These are phyloP conservation scores for Cephus nigrinus DNA, from an alignment of 2,888 invertebrate species.

Conservation along the genomic window DNA sequence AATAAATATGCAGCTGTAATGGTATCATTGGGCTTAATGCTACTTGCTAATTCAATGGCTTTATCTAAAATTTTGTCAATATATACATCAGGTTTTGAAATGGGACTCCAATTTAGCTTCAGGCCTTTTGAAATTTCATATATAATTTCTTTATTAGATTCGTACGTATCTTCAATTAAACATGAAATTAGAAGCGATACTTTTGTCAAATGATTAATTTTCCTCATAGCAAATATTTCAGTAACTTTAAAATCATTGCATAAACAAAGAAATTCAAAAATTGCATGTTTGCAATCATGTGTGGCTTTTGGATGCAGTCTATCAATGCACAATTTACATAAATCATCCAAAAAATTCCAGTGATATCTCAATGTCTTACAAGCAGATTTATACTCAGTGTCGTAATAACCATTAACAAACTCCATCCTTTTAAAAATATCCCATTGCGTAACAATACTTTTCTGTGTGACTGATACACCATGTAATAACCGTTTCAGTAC, in stretches of 20 bases:
- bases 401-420: not conserved
- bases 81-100: constrained; percentile 41
- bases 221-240: constrained; percentile 51
- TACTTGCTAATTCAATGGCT: constrained; percentile 71
- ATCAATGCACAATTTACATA: constrained; percentile 69
- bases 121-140: constrained; percentile 69
- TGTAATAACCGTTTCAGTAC: not conserved
- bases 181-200: constrained; percentile 68
- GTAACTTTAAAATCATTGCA: constrained; percentile 41
- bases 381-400: too few species aligned
- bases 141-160: constrained; percentile 78
- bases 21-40: constrained; percentile 81
- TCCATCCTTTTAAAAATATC: not conserved
- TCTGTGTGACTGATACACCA: not conserved
- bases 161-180: constrained; percentile 80
- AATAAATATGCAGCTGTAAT: constrained; percentile 78
- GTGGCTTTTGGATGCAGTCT: constrained; percentile 74
- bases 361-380: constrained; percentile 37
- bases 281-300: constrained; percentile 72
- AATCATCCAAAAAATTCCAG: constrained; percentile 65
- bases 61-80: constrained; percentile 61
- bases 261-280: constrained; percentile 69
- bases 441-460: not conserved
- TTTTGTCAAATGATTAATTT: constrained; percentile 44
- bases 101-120: constrained; percentile 37